Evolutionary conservation across 2,797 vertebrate species (phyloP).

Genomic region (Erethizon dorsatum): DNA sequence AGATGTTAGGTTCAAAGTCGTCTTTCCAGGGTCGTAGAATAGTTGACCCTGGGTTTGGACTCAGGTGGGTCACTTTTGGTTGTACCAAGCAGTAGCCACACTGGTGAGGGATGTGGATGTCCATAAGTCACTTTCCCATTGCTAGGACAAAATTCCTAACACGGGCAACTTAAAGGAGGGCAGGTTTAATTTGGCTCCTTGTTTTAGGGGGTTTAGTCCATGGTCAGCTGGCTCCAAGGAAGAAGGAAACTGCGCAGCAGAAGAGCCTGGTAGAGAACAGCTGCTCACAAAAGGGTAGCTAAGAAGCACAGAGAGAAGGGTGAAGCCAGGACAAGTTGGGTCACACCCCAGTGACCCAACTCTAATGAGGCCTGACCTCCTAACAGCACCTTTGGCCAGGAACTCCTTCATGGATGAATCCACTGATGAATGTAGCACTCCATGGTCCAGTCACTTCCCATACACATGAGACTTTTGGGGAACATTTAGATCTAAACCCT

Average conservation of each 20-base stretch:
- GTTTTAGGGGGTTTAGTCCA: neutral
- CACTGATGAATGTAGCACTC: neutral
- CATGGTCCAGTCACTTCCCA: neutral
- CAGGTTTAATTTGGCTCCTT: neutral
- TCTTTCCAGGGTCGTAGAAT: neutral
- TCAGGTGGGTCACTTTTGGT: neutral
- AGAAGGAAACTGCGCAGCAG: neutral
- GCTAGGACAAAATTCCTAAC: neutral
- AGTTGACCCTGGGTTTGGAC: neutral
- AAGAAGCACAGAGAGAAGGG: neutral
- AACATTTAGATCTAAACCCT: neutral
- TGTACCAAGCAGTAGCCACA: neutral
- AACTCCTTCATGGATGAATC: neutral
- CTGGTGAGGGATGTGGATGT: neutral
- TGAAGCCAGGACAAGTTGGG: neutral
- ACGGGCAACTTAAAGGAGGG: neutral
- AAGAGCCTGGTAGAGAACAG: neutral
- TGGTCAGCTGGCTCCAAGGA: neutral
- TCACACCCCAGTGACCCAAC: neutral
- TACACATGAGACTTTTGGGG: neutral
- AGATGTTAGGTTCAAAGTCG: neutral
- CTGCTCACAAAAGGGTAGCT: neutral
- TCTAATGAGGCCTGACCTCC: neutral
- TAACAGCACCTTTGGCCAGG: neutral
- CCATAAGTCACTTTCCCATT: neutral